phyloP scores from a whole-genome alignment of 2,113 vertebrate species.

The Cyprinodon variegatus region DNA sequence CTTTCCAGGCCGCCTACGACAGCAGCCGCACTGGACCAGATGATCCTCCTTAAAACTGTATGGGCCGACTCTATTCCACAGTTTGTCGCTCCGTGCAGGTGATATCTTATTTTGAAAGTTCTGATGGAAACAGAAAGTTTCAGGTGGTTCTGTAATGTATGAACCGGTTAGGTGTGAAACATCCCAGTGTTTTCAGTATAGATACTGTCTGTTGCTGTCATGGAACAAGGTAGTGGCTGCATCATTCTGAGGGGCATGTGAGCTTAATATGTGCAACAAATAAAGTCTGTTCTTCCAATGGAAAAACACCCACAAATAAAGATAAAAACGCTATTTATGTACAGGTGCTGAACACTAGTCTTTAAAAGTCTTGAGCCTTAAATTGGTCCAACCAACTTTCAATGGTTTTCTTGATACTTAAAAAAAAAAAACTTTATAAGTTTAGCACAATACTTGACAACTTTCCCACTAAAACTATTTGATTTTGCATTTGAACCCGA shows the following conservation, averaged over 20 bases:
- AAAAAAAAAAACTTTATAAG: too few species aligned
- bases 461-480: too few species aligned
- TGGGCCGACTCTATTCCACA: slow-evolving; percentile 50
- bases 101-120: slow-evolving; percentile 20
- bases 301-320: too few species aligned
- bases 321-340: too few species aligned
- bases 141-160: not conserved
- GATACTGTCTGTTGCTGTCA: not conserved
- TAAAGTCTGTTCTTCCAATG: too few species aligned
- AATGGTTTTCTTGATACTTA: too few species aligned
- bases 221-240: not conserved
- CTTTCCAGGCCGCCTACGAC: slow-evolving; percentile 73
- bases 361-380: too few species aligned
- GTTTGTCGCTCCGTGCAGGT: slow-evolving; percentile 31
- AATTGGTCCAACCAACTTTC: too few species aligned
- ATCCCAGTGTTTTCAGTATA: not conserved
- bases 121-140: slow-evolving; percentile 23
- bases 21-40: slow-evolving; percentile 66
- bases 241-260: not conserved
- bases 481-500: too few species aligned
- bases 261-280: too few species aligned
- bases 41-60: slow-evolving; percentile 70
- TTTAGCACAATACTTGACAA: too few species aligned
- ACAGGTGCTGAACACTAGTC: too few species aligned
- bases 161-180: not conserved